Percentiles rank a stretch among this genome's conserved stretches.
Evolutionary conservation across 2,113 vertebrate genomes (phyloP).

Genomic region (Myrmecophaga tridactyla): DNA sequence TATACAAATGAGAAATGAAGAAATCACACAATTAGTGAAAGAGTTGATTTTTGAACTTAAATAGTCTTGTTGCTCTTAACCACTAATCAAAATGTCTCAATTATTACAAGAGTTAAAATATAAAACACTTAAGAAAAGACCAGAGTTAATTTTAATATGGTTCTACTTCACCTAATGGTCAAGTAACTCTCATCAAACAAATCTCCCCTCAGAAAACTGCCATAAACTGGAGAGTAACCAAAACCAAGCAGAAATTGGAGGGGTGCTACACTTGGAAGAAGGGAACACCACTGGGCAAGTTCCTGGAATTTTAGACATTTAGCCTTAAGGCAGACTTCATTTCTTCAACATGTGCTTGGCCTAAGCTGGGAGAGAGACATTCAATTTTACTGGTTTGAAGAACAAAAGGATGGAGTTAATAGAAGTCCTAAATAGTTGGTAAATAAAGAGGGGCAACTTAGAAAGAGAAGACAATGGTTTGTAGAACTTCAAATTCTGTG

Average conservation of each 20-base stretch:
- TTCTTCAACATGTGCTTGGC: neutral
- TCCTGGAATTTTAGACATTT: neutral
- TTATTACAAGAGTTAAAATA: neutral
- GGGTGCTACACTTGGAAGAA: neutral
- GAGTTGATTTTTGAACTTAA: neutral
- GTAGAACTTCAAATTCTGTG: neutral
- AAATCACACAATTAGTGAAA: neutral
- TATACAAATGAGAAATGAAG: slow-evolving; percentile 12
- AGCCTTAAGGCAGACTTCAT: neutral
- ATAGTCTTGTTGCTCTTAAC: neutral
- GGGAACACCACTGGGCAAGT: fast-evolving
- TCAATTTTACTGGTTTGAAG: neutral
- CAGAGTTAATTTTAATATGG: neutral
- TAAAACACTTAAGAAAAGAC: neutral
- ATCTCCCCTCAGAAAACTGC: neutral
- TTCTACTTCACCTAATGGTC: neutral
- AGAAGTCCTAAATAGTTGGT: neutral
- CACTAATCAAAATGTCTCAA: neutral
- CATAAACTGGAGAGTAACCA: neutral
- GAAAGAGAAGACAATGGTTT: neutral
- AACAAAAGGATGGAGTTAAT: neutral
- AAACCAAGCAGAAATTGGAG: neutral
- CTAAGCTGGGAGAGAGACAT: neutral
- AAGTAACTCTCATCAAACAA: neutral
- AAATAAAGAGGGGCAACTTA: neutral